phyloP scores from a whole-genome alignment of 30 jellyfish, hydroid and myxozoan genomes.

The Cassiopea xamachana region DNA sequence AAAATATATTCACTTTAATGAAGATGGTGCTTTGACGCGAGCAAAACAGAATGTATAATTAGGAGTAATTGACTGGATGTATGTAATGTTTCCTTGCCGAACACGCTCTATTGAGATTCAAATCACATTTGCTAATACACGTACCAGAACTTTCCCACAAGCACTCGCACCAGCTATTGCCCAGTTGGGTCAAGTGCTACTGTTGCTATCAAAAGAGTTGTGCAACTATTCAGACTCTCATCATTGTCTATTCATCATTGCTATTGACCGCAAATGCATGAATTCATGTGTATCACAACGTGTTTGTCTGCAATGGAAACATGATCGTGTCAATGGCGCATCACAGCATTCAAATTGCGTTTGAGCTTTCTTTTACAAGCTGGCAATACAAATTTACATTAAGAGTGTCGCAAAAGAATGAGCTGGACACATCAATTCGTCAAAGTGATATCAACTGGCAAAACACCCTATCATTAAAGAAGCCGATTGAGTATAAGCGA shows the following conservation, averaged over 20 bases:
- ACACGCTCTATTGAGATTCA: constrained; percentile 11
- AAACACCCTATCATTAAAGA: no score
- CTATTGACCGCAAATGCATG: constrained; percentile 7
- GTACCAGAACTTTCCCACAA: background rate
- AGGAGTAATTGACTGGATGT: constrained; percentile 19
- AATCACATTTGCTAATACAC: background rate
- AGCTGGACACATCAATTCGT: no score
- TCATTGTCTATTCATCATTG: constrained; percentile 9
- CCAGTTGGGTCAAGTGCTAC: constrained; percentile 48
- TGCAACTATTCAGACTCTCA: background rate
- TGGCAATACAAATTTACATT: background rate
- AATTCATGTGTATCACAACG: background rate
- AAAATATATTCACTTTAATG: background rate
- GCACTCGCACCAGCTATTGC: constrained; percentile 23
- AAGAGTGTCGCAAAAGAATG: background rate
- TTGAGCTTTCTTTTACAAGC: background rate
- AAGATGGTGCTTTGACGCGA: background rate
- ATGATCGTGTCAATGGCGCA: background rate
- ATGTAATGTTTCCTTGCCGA: constrained; percentile 54
- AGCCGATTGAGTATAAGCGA: no score
- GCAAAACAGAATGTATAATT: background rate
- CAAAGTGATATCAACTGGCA: no score
- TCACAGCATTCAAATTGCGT: background rate
- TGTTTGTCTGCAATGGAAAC: constrained; percentile 3
- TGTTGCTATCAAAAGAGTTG: background rate